Evolutionary conservation across 2,888 invertebrate species (phyloP).

Genomic region (Tryphoninae sp.): DNA sequence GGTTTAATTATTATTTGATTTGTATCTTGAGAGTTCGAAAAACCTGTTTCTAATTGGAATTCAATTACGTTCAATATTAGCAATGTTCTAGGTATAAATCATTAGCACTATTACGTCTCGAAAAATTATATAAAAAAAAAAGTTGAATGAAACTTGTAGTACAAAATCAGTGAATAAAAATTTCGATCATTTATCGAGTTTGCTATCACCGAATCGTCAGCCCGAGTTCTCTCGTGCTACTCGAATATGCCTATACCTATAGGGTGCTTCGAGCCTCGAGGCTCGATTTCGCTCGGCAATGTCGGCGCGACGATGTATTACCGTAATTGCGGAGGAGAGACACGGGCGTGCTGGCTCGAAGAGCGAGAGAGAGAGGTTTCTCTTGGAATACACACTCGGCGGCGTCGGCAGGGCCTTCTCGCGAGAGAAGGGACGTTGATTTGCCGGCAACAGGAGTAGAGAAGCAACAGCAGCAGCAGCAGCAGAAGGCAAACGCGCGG

Average conservation of each 20-base stretch:
- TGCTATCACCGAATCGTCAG: conserved; percentile 42
- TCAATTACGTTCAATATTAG: too few species aligned
- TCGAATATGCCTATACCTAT: conserved; percentile 3
- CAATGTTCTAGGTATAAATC: too few species aligned
- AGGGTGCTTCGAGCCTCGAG: conserved; percentile 58
- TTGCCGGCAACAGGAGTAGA: conserved; percentile 65
- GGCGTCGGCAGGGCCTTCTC: conserved; percentile 48
- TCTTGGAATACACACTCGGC: conserved; percentile 51
- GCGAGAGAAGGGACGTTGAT: conserved; percentile 64
- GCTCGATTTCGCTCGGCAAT: conserved; percentile 68
- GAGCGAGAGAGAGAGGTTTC: conserved; percentile 38
- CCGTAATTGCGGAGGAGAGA: conserved; percentile 75
- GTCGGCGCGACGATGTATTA: conserved; percentile 75
- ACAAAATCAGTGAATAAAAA: conserved; percentile 19
- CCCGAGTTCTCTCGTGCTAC: conserved; percentile 27
- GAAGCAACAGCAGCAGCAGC: conserved; percentile 33
- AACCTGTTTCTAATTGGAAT: neutral
- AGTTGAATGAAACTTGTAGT: neutral
- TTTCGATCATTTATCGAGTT: conserved; percentile 47
- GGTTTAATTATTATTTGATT: conserved; percentile 5
- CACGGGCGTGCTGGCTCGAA: conserved; percentile 61
- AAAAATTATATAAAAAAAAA: neutral
- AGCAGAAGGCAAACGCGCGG: conserved; percentile 61
- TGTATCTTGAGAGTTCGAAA: too few species aligned
- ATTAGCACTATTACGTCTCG: too few species aligned